Conservation (phyloP, 1,140 invertebrate species). For the Cyclina sinensis region DNA sequence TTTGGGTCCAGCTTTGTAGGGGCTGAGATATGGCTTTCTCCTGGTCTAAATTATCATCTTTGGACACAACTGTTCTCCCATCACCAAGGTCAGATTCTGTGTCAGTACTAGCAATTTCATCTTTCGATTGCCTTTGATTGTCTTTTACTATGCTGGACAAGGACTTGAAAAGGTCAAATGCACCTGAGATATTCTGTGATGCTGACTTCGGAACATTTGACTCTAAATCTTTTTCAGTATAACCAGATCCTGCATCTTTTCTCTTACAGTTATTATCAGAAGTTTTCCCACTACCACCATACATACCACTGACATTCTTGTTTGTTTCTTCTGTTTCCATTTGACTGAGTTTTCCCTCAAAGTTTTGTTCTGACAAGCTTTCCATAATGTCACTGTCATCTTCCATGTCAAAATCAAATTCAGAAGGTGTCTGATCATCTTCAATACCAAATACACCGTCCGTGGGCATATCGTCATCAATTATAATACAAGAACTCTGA, state of each 20-base stretch:
- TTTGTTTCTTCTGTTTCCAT: not conserved
- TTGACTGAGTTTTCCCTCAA: not conserved
- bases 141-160: not conserved
- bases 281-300: not conserved
- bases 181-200: constrained; percentile 56
- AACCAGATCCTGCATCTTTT: not conserved
- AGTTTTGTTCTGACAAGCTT: not conserved
- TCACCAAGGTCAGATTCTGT: not conserved
- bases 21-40: constrained; percentile 55
- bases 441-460: not conserved
- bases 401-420: not conserved
- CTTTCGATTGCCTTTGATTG: not conserved
- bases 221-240: not conserved
- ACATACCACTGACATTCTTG: too few species aligned
- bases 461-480: not conserved
- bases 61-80: not conserved
- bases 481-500: not conserved
- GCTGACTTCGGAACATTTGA: not conserved
- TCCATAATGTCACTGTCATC: not conserved
- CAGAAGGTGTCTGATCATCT: not conserved
- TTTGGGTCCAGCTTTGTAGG: constrained; percentile 66
- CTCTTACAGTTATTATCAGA: too few species aligned
- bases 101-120: not conserved
- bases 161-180: not conserved
- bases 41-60: constrained; percentile 4